Evolutionary conservation across 2,113 vertebrate genomes (phyloP), one percentile per base, ranked within the genome.

Genomic region (Nyctibius bracteatus): DNA sequence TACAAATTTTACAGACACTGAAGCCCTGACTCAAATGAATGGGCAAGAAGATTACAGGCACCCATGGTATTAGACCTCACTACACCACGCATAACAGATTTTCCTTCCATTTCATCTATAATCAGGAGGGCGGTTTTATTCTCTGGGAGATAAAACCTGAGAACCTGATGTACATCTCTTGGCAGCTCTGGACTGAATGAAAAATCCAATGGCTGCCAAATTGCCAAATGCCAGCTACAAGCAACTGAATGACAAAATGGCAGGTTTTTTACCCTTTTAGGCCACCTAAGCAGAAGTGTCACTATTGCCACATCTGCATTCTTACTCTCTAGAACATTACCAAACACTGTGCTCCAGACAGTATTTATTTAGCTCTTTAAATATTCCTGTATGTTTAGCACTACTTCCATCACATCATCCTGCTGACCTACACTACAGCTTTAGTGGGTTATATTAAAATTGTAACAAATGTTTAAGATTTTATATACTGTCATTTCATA

Each of bases 1-100:
- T n/a, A n/a, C 22, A 65, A 20, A 43, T 28, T 31, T 14, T 12
- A 63, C 14, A 61, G 58, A 17, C 8, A 21, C 33, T 22, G 37
- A 66, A 81, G 35, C 12, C 19, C 51, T 49, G n/a, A 18, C 22
- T 90, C 9, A 55, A 9, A 35, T 3, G 8, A 90, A 51, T 2
- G 5, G 28, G 4, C 18, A n/a, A 39, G 39, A 71, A 49, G 30
- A 46, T 27, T 2, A 23, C 1, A 12, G 49, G 54, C 25, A 77
- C 4, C 5, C 28, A 24, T 8, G 13, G 43, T 22, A 2, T 18
- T 25, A 72, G 16, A 51, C 27, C 21, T 67, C 39, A 68, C 23
- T 15, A 21, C 12, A 37, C 12, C 17, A 12, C 3, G 3, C 1
- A 3, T 7, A 52, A 37, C 19, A 55, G n/a, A 41, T 4, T 8